Percentiles rank a stretch among this genome's conserved stretches.
Evolutionary conservation across 2,888 invertebrate species (phyloP).

Genomic region (Heliconius charithonia): DNA sequence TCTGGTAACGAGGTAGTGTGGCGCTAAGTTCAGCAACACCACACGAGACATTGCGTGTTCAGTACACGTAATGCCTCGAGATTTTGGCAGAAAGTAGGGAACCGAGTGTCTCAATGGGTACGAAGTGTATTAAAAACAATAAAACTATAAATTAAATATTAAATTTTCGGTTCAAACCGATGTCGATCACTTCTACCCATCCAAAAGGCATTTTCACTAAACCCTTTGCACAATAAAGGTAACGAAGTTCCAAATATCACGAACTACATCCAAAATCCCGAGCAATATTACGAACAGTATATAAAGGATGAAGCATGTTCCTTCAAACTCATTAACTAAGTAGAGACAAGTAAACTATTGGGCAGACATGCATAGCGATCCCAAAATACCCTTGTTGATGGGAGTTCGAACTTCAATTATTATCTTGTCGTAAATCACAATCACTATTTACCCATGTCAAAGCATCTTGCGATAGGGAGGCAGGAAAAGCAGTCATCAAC

Average conservation of each 20-base stretch:
- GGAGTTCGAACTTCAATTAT: slow-evolving; percentile 22
- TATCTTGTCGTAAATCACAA: slow-evolving; percentile 23
- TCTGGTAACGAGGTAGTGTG: no score
- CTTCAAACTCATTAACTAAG: slow-evolving; percentile 46
- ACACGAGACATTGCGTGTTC: no score
- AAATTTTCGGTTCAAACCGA: not conserved
- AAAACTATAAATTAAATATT: not conserved
- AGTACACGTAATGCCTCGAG: no score
- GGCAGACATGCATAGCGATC: slow-evolving; percentile 23
- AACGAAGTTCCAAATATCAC: slow-evolving; percentile 15
- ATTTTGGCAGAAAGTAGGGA: no score
- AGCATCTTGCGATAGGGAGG: not conserved
- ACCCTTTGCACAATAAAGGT: not conserved
- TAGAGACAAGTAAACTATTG: slow-evolving; percentile 38
- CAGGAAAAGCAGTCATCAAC: not conserved
- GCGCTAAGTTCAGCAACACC: no score
- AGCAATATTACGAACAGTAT: slow-evolving; percentile 24
- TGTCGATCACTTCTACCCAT: not conserved
- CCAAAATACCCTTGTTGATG: slow-evolving; percentile 31
- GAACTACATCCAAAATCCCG: slow-evolving; percentile 2
- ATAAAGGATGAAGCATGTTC: slow-evolving; percentile 29
- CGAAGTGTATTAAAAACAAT: no score
- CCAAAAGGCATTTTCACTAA: not conserved
- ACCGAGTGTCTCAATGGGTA: no score
- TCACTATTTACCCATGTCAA: slow-evolving; percentile 26